Conservation (phyloP, 2,797 vertebrate genomes). For the Malurus splendens region DNA sequence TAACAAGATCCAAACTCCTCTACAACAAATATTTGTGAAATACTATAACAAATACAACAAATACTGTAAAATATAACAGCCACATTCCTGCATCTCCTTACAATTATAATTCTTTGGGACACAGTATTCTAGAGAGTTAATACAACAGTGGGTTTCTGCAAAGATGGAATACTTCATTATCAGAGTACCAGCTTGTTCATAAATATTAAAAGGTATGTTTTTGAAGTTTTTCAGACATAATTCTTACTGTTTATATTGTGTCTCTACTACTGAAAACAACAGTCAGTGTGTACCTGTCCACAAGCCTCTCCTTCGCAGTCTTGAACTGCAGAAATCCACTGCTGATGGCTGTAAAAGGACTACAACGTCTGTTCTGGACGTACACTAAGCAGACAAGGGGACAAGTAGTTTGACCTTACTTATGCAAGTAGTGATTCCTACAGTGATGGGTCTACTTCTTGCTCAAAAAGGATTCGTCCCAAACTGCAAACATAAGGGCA, state of each 20-base stretch:
- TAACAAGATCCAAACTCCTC: conserved; percentile 27
- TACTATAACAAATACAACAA: too few relatives aligned
- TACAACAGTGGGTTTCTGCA: background rate
- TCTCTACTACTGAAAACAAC: background rate
- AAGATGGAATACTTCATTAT: conserved; percentile 60
- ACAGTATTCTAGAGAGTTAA: background rate
- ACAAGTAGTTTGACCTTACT: background rate
- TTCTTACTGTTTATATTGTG: conserved; percentile 17
- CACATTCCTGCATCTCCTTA: conserved; percentile 48
- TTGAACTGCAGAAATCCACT: background rate
- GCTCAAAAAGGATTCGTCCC: background rate
- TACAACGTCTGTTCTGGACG: background rate
- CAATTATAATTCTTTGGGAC: conserved; percentile 53
- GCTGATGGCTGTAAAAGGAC: background rate
- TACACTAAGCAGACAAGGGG: background rate
- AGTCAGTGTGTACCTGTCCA: background rate
- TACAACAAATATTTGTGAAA: conserved; percentile 29
- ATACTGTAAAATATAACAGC: conserved; percentile 42
- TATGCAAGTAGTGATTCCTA: background rate
- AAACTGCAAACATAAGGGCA: background rate
- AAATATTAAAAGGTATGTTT: conserved; percentile 60
- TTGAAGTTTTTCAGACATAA: conserved; percentile 21
- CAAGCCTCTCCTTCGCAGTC: background rate
- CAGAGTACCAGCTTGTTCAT: conserved; percentile 42
- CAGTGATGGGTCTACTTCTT: background rate